Evolutionary conservation across 2,888 invertebrate genomes (phyloP).

Genomic region (Bellardia bayeri): DNA sequence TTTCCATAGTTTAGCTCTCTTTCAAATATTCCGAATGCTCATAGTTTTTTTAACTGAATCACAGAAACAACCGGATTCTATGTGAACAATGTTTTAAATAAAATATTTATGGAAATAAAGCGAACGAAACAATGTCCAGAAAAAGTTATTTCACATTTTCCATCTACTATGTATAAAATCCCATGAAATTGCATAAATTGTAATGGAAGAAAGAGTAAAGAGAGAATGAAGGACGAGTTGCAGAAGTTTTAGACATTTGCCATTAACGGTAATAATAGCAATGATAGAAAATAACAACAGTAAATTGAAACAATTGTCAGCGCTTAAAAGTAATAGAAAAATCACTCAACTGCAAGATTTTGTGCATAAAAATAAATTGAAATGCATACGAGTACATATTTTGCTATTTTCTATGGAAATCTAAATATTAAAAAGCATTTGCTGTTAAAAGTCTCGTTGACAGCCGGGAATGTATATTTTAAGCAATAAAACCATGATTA

Average conservation of each 20-base stretch:
- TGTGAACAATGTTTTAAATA: background rate
- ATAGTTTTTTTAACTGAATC: too few relatives aligned
- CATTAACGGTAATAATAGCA: slow-evolving; percentile 45
- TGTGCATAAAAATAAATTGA: slow-evolving; percentile 50
- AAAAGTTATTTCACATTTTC: slow-evolving; percentile 35
- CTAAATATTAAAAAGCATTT: background rate
- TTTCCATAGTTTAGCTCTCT: too few relatives aligned
- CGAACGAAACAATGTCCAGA: slow-evolving; percentile 31
- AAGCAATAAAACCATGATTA: slow-evolving; percentile 28
- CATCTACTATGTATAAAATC: background rate
- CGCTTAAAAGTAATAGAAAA: slow-evolving; percentile 10
- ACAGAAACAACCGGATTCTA: too few relatives aligned
- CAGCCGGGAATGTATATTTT: slow-evolving; percentile 11
- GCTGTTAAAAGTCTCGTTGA: slow-evolving; percentile 36
- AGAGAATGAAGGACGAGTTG: background rate
- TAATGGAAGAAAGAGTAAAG: background rate
- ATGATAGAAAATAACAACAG: slow-evolving; percentile 45
- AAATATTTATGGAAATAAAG: slow-evolving; percentile 20
- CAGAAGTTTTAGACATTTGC: slow-evolving; percentile 55
- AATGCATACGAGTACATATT: background rate
- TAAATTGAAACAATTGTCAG: slow-evolving; percentile 41
- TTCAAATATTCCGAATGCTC: too few relatives aligned
- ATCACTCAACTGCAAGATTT: slow-evolving; percentile 46
- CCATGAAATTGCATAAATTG: slow-evolving; percentile 59
- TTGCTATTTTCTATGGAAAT: slow-evolving; percentile 10